Base-by-base conservation (phyloP, 35 echinoderm and acorn worm genomes). In the Strongylocentrotus purpuratus region DNA sequence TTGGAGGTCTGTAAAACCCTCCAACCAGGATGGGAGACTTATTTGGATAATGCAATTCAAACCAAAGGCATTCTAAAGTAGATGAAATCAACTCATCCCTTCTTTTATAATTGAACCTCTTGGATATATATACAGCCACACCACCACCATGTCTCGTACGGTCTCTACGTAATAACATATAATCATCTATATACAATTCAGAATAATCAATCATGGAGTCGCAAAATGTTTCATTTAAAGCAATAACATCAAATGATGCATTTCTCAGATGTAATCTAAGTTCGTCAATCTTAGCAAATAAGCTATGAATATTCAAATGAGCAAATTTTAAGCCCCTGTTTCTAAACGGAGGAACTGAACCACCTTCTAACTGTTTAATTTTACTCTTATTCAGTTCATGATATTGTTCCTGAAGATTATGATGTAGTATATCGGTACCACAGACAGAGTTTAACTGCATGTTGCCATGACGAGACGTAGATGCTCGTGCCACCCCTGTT, bases 221-320 rank as follows among this genome's bases (percentile, higher is more conserved):
- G 31, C 70, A 85, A 85, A 85, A 85, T 85, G 70, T 85, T 85
- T 85, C 15, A 85, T 85, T 85, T 31, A 2, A 85, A 22, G n/a
- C n/a, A n/a, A n/a, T n/a, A n/a, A n/a, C n/a, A n/a, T n/a, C n/a
- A n/a, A n/a, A n/a, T n/a, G n/a, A n/a, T n/a, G n/a, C 85, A 86
- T 86, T 86, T 86, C 85, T 86, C 85, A 86, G 85, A 86, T 4
- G 85, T 86, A 86, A 86, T 86, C 85, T 86, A 11, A 86, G 1
- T 86, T 86, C 9, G 18, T 86, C 85, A 86, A 86, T 15, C 18
- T 86, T 86, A 86, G 85, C 25, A 86, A 86, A 0, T 86, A 86
- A 86, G 85, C 85, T 86, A 22, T 86, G 85, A 86, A 86, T 86
- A 86, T 86, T 86, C 85, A 86, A 22, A 86, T 85, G 70, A 85